phyloP scores from a whole-genome alignment of 2,888 invertebrate species.

The Selenia dentaria region DNA sequence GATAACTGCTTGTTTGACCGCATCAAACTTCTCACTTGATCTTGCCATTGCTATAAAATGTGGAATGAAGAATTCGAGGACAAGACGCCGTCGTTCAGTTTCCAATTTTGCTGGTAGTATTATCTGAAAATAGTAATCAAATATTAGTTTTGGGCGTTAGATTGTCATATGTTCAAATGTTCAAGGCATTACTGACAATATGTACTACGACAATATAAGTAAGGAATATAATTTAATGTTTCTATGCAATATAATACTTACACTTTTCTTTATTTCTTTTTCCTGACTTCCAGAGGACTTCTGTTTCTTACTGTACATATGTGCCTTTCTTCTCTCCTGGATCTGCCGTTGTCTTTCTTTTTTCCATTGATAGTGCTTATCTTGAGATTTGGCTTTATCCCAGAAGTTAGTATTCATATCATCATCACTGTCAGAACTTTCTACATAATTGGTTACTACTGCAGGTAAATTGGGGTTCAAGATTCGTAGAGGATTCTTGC shows the following conservation, averaged over 20 bases:
- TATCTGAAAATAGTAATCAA: conserved; percentile 54
- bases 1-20: conserved; percentile 85
- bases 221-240: too few relatives aligned
- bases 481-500: conserved; percentile 78
- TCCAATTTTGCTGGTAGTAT: conserved; percentile 79
- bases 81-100: conserved; percentile 82
- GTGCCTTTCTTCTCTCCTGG: conserved; percentile 62
- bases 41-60: conserved; percentile 90
- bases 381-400: conserved; percentile 76
- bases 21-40: conserved; percentile 85
- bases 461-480: conserved; percentile 71
- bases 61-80: conserved; percentile 88
- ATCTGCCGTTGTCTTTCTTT: conserved; percentile 67
- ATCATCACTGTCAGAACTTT: conserved; percentile 71
- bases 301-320: conserved; percentile 54
- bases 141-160: too few relatives aligned
- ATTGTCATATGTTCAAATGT: too few relatives aligned
- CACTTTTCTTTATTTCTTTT: conserved; percentile 81
- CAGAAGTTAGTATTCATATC: conserved; percentile 66
- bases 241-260: too few relatives aligned
- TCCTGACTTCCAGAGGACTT: conserved; percentile 53
- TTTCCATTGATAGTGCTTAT: conserved; percentile 79
- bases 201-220: too few relatives aligned
- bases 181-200: too few relatives aligned
- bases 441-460: conserved; percentile 41